Evolutionary conservation across 2,888 invertebrate species (phyloP), one percentile per base, ranked within the genome.

Genomic region (Idaea straminata): DNA sequence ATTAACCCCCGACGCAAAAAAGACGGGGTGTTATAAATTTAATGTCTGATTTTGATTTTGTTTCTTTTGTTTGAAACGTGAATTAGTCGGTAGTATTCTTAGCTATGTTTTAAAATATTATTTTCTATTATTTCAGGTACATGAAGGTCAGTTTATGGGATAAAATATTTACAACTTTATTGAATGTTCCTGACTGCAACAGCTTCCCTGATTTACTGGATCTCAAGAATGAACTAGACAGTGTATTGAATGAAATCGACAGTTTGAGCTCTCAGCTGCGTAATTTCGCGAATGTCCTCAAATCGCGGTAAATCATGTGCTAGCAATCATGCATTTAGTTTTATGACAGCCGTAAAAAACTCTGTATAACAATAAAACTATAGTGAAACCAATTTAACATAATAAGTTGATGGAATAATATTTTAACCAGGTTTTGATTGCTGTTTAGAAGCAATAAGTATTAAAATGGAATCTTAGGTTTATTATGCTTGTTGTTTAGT

Each of bases 121-220:
- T 47, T 47, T 13, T 10, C 47, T 7, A 3, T 47, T 47, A 65
- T 89, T 88, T 58, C 83, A 95, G 95, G 89, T 96, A 96, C 83
- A 94, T 95, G 85, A 95, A 95, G 78, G 94, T 94, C 68, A 93
- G 93, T 68, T 89, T 96, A 67, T 98, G 98, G 98, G 95, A 96
- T 76, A 94, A 94, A 72, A 95, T 98, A 81, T 98, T 98, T 83
- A 95, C 95, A 58, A 94, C 94, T 47, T 89, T 98, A 70, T 91
- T 99, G 65, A 99, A 99, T 89, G 94, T 98, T 66, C 95, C 95
- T 34, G 95, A 96, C 67, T 97, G 97, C 82, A 94, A 95, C 65
- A 94, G 94, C 69, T 92, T 97, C 85, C 97, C 97, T 0, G 95
- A 96, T 83, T 89, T 98, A 73, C 84, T 93, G 80, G 93, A 93